Base-by-base conservation (phyloP, 92 coral and sea anemone genomes). In the Actinernus sp. region DNA sequence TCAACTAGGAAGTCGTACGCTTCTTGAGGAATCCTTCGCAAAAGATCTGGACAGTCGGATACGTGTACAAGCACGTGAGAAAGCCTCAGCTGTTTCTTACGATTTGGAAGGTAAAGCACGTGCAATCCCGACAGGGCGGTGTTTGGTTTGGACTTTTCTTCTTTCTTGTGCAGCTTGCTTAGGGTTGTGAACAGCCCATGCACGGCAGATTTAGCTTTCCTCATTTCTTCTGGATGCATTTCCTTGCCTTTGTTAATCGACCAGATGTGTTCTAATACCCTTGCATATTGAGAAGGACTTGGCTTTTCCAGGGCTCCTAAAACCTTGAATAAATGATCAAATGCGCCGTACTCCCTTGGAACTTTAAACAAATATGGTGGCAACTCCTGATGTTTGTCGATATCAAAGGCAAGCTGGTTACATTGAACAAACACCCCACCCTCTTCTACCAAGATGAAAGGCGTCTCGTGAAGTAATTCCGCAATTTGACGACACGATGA, bases 281-380 rank as follows among this genome's bases (percentile, higher is more conserved):
- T 74, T 3, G 97, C 97, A 47, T 82, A 73, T 63, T 93, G 98
- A 9, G 47, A 12, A 9, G 92, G 97, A 34, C 92, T 91, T 66
- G 97, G 87, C 66, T 78, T 91, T 47, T 90, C 97, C 38, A 73
- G 74, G 16, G 97, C 98, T 21, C 98, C 98, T 34, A 93, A 86
- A 28, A 97, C 84, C 70, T 93, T 90, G 1, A 93, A 51, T 22
- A 93, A 68, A 61, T 93, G 97, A 26, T 86, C 94, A 29, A 90
- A 80, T 47, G 86, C 88, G 32, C 97, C 98, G 65, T 86, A 87
- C 57, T 93, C 98, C 19, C 93, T 83, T 6, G 98, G 97, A 16
- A 91, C 98, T 71, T 91, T 87, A 68, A 90, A 93, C 22, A 93
- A 80, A 37, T 73, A 93, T 16, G 98, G 98, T 31, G 97, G 89